Evolutionary conservation across 2,888 invertebrate genomes (phyloP), one percentile per base, ranked within the genome.

Genomic region (Panzeria rudis): DNA sequence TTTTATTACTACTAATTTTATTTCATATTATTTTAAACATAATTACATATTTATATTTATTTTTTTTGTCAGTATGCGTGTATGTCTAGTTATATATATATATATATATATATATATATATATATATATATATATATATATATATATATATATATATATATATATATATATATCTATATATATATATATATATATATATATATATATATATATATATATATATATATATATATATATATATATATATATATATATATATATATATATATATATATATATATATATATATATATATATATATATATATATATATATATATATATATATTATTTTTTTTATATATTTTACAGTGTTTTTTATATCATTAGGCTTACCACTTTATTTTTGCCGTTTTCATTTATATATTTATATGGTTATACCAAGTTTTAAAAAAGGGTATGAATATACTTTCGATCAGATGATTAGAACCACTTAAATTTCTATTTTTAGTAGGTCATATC

Each of bases 1-100:
- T 47, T 35, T 79, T 44, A 68, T 59, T 64, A n/a, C 52, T 54
- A 35, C 29, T 61, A 41, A 56, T 56, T 29, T 75, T 61, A 32
- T 11, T 68, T 61, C 41, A 35, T 75, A 50, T 64, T 8, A 72
- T 25, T 56, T 15, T 29, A 23, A 7, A 32, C 17, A 50, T 35
- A 61, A 61, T 44, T 61, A 61, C 17, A 4, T 23, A 35, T 68
- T 9, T 69, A 50, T 69, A 78, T 1, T 50, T 61, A 59, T 29
- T 29, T 4, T 29, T 29, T 29, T 29, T 5, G 29, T 29, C 29
- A 29, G 29, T 29, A 5, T 38, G 13, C 41, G 4, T 62, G 7
- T 64, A 64, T 44, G 56, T 68, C 20, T 73, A 76, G 7, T 62
- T 59, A 66, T 80, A 73, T 59, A 20, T 7, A 32, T 38, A 44